Conservation (phyloP, 2,888 invertebrate species). For the Zygogramma bicolorata region DNA sequence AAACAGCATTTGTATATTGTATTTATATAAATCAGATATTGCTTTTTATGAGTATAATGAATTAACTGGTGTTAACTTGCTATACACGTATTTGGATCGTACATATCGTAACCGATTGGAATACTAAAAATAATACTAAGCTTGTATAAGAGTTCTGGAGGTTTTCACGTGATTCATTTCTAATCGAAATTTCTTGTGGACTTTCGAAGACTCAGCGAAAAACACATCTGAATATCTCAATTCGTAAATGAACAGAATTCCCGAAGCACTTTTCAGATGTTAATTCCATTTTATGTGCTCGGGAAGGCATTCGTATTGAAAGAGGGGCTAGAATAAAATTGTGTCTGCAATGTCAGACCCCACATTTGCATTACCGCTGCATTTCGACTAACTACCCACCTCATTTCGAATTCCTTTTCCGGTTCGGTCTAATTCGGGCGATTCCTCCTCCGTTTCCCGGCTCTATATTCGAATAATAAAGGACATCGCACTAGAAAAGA, state of each 20-base stretch:
- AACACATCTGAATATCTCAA: background rate
- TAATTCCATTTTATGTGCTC: conserved; percentile 17
- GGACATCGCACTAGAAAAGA: conserved; percentile 24
- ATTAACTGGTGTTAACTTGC: too few relatives aligned
- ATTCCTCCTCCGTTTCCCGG: conserved; percentile 17
- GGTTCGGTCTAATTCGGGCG: conserved; percentile 30
- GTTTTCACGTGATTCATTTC: too few relatives aligned
- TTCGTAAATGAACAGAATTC: conserved; percentile 2
- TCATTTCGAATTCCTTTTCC: conserved; percentile 39
- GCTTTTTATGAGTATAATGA: too few relatives aligned
- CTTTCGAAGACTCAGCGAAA: too few relatives aligned
- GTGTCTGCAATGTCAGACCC: conserved; percentile 14
- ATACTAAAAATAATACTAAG: too few relatives aligned
- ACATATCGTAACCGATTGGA: too few relatives aligned
- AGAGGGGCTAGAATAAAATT: conserved; percentile 8
- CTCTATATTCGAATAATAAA: conserved; percentile 32
- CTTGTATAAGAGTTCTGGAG: too few relatives aligned
- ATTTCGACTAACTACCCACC: conserved; percentile 30
- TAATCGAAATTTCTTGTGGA: too few relatives aligned
- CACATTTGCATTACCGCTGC: conserved; percentile 31
- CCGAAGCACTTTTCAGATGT: conserved; percentile 14
- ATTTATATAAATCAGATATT: too few relatives aligned
- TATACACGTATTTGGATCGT: too few relatives aligned
- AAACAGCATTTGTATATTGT: too few relatives aligned
- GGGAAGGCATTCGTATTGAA: background rate